Base-by-base conservation (phyloP, 2,888 invertebrate species). In the Laothoe populi region DNA sequence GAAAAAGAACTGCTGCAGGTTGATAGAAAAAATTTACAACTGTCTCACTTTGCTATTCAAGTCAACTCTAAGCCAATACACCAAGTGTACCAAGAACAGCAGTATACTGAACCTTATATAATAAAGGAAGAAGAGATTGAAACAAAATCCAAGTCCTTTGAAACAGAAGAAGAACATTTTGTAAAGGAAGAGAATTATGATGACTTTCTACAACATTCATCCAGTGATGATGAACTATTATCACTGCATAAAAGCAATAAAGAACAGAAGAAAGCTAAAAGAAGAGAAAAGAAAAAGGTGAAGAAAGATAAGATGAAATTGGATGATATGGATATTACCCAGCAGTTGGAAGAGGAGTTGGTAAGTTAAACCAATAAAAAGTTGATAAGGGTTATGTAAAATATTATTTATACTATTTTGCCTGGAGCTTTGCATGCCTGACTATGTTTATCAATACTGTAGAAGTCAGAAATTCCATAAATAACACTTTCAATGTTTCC, bases 171-270 rank as follows among this genome's bases (percentile, higher is more conserved):
- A 13, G 38, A 38, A 0, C 2, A 3, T 13, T 38, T 38, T 2
- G 72, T 87, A 0, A 87, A 90, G 61, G 74, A 81, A 40, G 87
- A 88, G 60, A 72, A 78, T 24, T 70, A 70, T 49, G 71, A 74
- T 63, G 81, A 80, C 11, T 57, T 69, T 1, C 64, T 65, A 23
- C 62, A 65, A 5, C 64, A 63, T 2, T 45, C 74, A 11, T 79
- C 80, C 0, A 85, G 83, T 71, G 85, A 85, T 65, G 83, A 90
- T 69, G 87, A 88, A 63, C 89, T 89, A 0, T 65, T 90, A 0
- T 83, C 86, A 0, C 38, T 82, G 7, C 85, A 83, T 63, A 87
- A 87, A 62, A 81, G 63, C 19, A 69, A 69, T 26, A 81, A 82
- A 65, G 78, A 75, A 21, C n/a, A 42, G 42, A 82, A 79, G 62